Evolutionary conservation across 1,140 invertebrate species (phyloP), one percentile per base, ranked within the genome.

Genomic region (Apis mellifera): DNA sequence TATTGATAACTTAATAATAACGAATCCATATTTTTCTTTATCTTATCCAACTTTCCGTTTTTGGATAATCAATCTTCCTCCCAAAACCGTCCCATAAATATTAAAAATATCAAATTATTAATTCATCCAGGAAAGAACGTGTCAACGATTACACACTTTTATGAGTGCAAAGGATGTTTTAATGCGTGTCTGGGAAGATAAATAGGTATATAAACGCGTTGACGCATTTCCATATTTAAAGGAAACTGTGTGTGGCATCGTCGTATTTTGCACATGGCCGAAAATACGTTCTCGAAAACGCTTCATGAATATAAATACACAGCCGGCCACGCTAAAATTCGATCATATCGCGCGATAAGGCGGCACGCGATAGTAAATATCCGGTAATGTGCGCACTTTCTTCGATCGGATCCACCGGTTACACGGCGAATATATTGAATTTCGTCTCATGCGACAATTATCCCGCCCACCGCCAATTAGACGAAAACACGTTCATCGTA

Each of bases 351-450:
- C 54, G 55, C 73, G 79, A 82, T 82, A 82, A 82, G 54, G 23
- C 12, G 42, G 54, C 73, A 82, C 79, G 72, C 79, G 79, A 82
- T 82, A 69, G 54, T 82, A 82, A 82, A 76, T 68, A 82, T 76
- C 73, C 72, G 52, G 62, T 55, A 13, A 21, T 13, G 42, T 59
- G 66, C 76, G 55, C 23, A 76, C 54, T 82, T 76, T 65, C 55
- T 72, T 65, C 70, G 59, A 74, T 74, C 78, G 60, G 50, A 23
- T 21, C 70, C 60, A 23, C n/a, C 62, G 17, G 48, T 72, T 79
- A 73, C 62, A 50, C 78, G 57, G 76, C 21, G 60, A 66, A 66
- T 73, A 64, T 59, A 76, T 82, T 66, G 64, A 66, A 82, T 82
- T 57, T 52, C 62, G 1, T 82, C 32, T 69, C 52, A 23, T 32